A percentile compares a stretch with the other conserved stretches of the same genome.
Conservation (phyloP, 2,113 vertebrate species). For the Notechis scutatus region DNA sequence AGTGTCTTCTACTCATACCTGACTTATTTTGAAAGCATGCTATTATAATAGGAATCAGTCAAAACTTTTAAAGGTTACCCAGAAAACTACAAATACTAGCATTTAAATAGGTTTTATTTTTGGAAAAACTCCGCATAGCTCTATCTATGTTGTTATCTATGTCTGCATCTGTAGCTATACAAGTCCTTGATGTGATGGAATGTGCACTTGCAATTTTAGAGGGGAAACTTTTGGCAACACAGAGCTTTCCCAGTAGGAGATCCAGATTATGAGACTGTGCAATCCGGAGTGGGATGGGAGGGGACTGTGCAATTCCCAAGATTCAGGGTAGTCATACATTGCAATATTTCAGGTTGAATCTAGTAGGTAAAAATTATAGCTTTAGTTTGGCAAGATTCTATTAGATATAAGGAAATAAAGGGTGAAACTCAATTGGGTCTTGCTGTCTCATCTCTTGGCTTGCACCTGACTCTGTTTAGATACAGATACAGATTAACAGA, state of each 20-base stretch:
- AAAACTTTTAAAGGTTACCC: not conserved
- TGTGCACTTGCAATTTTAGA: not conserved
- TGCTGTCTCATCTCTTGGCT: not conserved
- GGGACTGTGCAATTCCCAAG: not conserved
- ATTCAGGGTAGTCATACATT: not conserved
- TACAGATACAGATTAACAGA: not conserved
- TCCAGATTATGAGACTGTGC: not conserved
- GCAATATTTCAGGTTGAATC: not conserved
- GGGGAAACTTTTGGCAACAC: not conserved
- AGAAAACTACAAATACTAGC: constrained; percentile 35
- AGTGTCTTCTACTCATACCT: no score
- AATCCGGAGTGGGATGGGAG: not conserved
- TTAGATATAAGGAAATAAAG: not conserved
- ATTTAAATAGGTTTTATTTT: constrained; percentile 55
- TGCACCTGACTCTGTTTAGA: not conserved
- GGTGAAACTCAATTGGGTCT: not conserved
- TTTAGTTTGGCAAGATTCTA: not conserved
- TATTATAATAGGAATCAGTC: not conserved
- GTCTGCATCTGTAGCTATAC: not conserved
- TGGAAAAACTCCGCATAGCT: not conserved
- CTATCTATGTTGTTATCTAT: not conserved
- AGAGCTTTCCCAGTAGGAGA: not conserved
- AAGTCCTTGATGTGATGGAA: not conserved
- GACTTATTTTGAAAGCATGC: not conserved
- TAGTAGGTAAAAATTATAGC: not conserved